phyloP scores from a whole-genome alignment of 2,797 vertebrate species.

The Helostoma temminkii region DNA sequence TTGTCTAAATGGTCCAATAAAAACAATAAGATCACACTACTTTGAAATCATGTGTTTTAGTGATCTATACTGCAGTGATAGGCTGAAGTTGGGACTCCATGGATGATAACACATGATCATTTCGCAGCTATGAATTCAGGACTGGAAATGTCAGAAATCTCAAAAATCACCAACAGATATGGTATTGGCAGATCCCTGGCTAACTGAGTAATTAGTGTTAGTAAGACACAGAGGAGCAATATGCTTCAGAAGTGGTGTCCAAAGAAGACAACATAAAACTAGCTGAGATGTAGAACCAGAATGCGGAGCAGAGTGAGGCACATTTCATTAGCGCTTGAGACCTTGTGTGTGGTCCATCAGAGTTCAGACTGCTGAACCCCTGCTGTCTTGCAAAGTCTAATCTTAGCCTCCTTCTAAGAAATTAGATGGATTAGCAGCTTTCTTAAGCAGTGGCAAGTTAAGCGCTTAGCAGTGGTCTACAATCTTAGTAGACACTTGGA shows the following conservation, averaged over 20 bases:
- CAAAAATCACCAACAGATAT: constrained; percentile 22
- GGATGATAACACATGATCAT: constrained; percentile 19
- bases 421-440: constrained; percentile 74
- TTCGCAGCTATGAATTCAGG: constrained; percentile 23
- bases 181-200: not conserved
- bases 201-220: constrained; percentile 22
- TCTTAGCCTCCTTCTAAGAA: constrained; percentile 66
- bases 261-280: not conserved
- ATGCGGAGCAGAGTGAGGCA: constrained; percentile 9
- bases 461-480: constrained; percentile 61
- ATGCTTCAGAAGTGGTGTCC: constrained; percentile 15
- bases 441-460: constrained; percentile 51
- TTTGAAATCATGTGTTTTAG: not conserved
- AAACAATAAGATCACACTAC: constrained; percentile 1
- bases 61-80: not conserved
- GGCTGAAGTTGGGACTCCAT: not conserved
- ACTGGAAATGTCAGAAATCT: constrained; percentile 27
- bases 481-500: constrained; percentile 47
- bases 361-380: constrained; percentile 42
- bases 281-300: constrained; percentile 6
- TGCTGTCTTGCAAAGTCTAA: constrained; percentile 63
- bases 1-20: not conserved
- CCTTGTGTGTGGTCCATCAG: constrained; percentile 20
- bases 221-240: constrained; percentile 7
- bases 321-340: constrained; percentile 2